Base-by-base conservation (phyloP, 2,888 invertebrate genomes). In the Parnassius apollo region DNA sequence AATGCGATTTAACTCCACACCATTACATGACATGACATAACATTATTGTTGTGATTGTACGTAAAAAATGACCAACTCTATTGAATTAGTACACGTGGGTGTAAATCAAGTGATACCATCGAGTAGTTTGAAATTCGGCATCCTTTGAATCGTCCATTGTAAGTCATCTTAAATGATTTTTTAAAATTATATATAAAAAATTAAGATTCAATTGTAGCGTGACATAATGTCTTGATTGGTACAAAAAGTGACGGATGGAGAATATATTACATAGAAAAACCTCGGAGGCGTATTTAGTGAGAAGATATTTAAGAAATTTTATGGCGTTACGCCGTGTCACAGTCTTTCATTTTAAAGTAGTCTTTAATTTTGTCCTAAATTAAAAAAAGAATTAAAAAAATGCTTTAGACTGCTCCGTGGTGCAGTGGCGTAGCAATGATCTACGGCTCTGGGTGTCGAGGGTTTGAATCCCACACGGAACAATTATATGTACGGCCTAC, bases 31-130 rank as follows among this genome's bases (percentile, higher is more conserved):
- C 67, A 80, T 88, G 87, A 88, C 87, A 87, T 87, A 87, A 89
- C 83, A 84, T 81, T 73, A 85, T 84, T 82, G 83, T 75, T 56
- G 77, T 78, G 83, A 83, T 84, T 81, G 72, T 80, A 71, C 67
- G 74, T 79, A 78, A 84, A 82, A 76, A 68, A 61, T 69, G 70
- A 66, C 64, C 65, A 69, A 69, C 59, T 67, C 77, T 78, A 85
- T 86, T 85, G 84, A 83, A 75, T 69, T 68, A 61, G 62, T 59
- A 57, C 56, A 68, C 65, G 88, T 88, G 79, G 90, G 90, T 70
- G 83, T 70, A 66, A 64, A 73, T 81, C 87, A 86, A 82, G 82
- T 86, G 88, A 88, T 88, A 71, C 69, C 83, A 86, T 87, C 84
- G 76, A 78, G 79, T 75, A 77, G 81, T 83, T 80, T 77, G 78